Conservation (phyloP, 2,797 vertebrate genomes). For the Schizopygopsis malacanthus region DNA sequence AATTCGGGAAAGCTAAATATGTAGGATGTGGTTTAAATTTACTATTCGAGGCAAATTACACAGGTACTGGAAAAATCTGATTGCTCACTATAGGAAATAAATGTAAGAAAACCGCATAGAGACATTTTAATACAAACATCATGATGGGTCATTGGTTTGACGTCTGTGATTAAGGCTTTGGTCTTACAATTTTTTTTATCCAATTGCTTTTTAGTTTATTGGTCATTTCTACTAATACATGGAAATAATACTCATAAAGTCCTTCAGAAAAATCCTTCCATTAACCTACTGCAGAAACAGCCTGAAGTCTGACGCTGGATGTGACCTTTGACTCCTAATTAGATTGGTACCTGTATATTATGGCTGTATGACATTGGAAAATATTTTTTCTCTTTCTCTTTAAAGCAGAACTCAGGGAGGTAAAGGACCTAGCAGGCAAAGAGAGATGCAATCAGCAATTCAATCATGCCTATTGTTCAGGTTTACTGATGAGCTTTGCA, state of each 20-base stretch:
- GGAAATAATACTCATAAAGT: not conserved
- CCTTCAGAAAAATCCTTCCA: not conserved
- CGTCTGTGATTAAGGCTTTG: conserved; percentile 22
- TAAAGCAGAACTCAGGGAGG: conserved; percentile 43
- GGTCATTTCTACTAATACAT: not conserved
- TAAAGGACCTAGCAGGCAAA: conserved; percentile 55
- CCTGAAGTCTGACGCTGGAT: not conserved
- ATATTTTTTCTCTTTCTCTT: conserved; percentile 62
- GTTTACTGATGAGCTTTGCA: conserved; percentile 90
- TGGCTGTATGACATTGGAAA: conserved; percentile 80
- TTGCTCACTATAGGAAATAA: conserved; percentile 37
- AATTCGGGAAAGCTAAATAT: conserved; percentile 38
- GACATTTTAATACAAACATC: conserved; percentile 15
- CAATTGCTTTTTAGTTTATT: not conserved
- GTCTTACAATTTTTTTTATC: conserved; percentile 9
- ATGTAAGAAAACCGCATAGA: conserved; percentile 60
- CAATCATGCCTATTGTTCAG: conserved; percentile 81
- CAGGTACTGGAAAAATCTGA: conserved; percentile 31
- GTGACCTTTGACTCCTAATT: conserved; percentile 25
- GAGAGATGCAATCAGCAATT: conserved; percentile 82
- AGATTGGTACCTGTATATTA: conserved; percentile 75
- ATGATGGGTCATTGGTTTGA: conserved; percentile 21
- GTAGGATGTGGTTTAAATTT: conserved; percentile 30
- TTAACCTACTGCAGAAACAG: conserved; percentile 5
- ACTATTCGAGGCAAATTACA: conserved; percentile 5